Base-by-base conservation (phyloP, 2,888 invertebrate genomes). In the Amblyjoppa proteus region DNA sequence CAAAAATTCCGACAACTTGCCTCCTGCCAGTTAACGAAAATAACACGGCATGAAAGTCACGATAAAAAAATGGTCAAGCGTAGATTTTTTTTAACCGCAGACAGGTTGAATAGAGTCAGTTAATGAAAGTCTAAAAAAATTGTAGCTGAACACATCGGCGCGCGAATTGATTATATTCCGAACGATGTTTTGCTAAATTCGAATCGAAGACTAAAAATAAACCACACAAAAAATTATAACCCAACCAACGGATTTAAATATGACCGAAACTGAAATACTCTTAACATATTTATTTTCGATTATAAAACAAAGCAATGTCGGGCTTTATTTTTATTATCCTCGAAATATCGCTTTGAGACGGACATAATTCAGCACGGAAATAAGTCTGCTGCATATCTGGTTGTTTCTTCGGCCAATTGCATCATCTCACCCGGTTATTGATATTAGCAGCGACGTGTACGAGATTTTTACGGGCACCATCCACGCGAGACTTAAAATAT, bases 321-420 rank as follows among this genome's bases (percentile, higher is more conserved):
- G 64, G 38, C 38, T n/a, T 38, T 58, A 58, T 34, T 9, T 31
- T 64, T 31, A n/a, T 64, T 64, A 34, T 64, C 64, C 16, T 34
- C 64, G 38, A 64, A 64, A 16, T 64, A 28, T 31, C 34, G 28
- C 38, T 2, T 64, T 4, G 28, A n/a, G 31, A 16, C 34, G 64
- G 64, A n/a, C 31, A 34, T 64, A 56, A 64, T 64, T 64, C 34
- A 13, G 64, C 6, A 64, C 34, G 13, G 64, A 64, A 64, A 34
- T 64, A 31, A 64, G 16, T 64, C 13, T 28, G 64, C 25, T 9
- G 56, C 56, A 25, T 25, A 56, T 25, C 25, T 25, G 64, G 16
- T 6, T 1, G 16, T 64, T 64, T 34, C 64, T 28, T 64, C 64
- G 31, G 16, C 13, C 28, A 64, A 64, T 64, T 4, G 16, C 25